These are phyloP conservation scores for Globia sparganii DNA, from an alignment of 2,888 invertebrate species.

Conservation along the genomic window DNA sequence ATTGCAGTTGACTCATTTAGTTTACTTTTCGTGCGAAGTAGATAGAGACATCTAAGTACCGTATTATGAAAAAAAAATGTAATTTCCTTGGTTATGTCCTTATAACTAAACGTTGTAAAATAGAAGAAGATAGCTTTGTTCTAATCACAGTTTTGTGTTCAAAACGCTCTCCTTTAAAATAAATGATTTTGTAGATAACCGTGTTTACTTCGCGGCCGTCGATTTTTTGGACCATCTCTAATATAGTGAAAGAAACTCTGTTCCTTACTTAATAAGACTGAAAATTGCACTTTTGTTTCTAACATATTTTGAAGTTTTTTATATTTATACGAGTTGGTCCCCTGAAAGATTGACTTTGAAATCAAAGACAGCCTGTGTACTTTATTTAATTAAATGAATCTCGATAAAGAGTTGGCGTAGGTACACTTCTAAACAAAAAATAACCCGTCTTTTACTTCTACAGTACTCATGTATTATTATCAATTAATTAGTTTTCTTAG, in stretches of 20 bases:
- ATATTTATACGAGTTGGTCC: no score
- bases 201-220: neutral
- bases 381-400: no score
- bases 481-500: no score
- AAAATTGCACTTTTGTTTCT: neutral
- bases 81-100: neutral
- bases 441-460: no score
- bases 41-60: neutral
- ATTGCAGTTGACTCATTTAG: neutral
- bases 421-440: no score
- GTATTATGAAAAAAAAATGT: neutral
- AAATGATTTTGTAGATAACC: neutral
- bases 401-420: no score
- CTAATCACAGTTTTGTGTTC: neutral
- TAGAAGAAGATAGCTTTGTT: neutral
- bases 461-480: no score
- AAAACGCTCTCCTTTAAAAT: neutral
- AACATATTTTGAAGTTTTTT: no score
- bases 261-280: neutral
- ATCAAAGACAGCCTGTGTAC: no score
- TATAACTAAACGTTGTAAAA: neutral
- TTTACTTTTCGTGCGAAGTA: neutral
- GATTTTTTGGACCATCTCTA: neutral
- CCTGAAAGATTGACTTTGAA: no score
- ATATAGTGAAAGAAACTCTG: no score